A percentile compares a stretch with the other conserved stretches of the same genome.
Evolutionary conservation across 1,140 invertebrate species (phyloP).

Genomic region (Streblospio benedicti): DNA sequence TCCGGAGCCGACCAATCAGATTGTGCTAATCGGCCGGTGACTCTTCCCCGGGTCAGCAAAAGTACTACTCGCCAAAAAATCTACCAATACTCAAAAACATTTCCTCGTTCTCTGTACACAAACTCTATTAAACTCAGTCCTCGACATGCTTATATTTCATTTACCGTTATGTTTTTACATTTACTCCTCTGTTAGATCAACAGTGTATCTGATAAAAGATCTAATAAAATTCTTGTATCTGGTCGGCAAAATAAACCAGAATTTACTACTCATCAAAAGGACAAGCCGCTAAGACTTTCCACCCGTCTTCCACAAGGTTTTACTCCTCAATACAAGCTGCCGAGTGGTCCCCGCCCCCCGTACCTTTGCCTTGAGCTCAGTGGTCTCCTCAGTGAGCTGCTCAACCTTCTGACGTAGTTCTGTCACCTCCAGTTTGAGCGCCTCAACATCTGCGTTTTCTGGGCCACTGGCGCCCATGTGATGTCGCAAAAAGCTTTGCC

Average conservation of each 20-base stretch:
- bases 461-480: conserved; percentile 40
- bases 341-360: neutral
- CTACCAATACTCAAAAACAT: too few relatives aligned
- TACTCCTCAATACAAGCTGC: neutral
- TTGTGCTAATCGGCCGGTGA: too few relatives aligned
- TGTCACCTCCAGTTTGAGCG: conserved; percentile 43
- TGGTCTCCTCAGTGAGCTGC: conserved; percentile 41
- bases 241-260: neutral
- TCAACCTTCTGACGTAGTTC: conserved; percentile 42
- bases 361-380: conserved; percentile 41
- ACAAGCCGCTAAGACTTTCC: neutral
- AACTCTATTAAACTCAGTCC: too few relatives aligned
- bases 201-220: neutral
- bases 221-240: neutral
- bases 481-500: conserved; percentile 38
- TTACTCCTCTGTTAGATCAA: too few relatives aligned
- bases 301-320: neutral
- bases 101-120: too few relatives aligned
- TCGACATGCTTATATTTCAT: too few relatives aligned
- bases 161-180: too few relatives aligned
- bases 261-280: neutral
- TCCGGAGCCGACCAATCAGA: too few relatives aligned
- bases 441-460: conserved; percentile 46
- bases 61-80: too few relatives aligned
- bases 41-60: too few relatives aligned